Percentiles rank a stretch among this genome's conserved stretches.
phyloP scores from a whole-genome alignment of 2,797 vertebrate species.

The Thamnophis elegans region DNA sequence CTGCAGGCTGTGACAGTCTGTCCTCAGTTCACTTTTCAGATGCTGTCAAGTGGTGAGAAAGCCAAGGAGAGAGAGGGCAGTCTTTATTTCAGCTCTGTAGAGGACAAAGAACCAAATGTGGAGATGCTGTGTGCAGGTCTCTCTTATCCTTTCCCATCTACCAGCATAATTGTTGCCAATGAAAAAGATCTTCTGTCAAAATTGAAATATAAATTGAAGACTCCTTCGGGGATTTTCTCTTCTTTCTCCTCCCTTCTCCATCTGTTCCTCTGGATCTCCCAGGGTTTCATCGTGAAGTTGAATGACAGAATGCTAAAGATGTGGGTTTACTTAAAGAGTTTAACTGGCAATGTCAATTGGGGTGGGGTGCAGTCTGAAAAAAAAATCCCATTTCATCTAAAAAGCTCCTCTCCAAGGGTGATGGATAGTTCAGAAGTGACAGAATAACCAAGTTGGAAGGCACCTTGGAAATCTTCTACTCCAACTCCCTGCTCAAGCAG shows the following conservation, averaged over 20 bases:
- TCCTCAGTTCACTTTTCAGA: conserved; percentile 13
- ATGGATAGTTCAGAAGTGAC: neutral
- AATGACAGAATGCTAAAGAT: neutral
- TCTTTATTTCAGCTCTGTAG: conserved; percentile 5
- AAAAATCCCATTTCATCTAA: neutral
- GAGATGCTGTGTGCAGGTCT: neutral
- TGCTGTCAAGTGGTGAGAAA: neutral
- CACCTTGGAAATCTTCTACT: neutral
- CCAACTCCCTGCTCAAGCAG: neutral
- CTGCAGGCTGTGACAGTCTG: neutral
- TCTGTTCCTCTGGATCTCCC: neutral
- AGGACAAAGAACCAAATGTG: neutral
- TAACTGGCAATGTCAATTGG: neutral
- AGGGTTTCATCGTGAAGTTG: neutral
- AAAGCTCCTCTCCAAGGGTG: neutral
- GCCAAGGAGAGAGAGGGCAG: neutral
- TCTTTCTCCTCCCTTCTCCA: neutral
- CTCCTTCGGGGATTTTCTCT: neutral
- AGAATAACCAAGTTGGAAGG: neutral
- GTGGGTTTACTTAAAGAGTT: neutral
- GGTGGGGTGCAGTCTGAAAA: neutral
- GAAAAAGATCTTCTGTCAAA: neutral
- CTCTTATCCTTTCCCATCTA: neutral
- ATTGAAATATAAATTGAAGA: conserved; percentile 11
- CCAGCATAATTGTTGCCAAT: neutral